phyloP scores from a whole-genome alignment of 2,888 invertebrate species.

The Microdon myrmicae region DNA sequence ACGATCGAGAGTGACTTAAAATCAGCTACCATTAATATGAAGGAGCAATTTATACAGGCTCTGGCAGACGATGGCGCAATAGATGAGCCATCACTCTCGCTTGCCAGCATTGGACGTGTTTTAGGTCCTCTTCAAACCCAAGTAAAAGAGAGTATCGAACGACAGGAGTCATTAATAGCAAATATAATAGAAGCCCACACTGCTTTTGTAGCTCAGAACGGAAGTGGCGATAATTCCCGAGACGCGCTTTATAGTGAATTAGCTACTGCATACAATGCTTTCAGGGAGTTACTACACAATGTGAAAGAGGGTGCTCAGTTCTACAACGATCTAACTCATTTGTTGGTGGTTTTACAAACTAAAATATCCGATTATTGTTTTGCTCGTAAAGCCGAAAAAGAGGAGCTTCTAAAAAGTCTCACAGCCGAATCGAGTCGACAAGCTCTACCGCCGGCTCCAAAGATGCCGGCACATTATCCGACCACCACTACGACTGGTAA shows the following conservation, averaged over 20 bases:
- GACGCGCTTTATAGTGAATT: constrained; percentile 86
- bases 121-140: constrained; percentile 83
- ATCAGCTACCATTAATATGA: constrained; percentile 82
- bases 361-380: constrained; percentile 98
- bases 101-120: constrained; percentile 77
- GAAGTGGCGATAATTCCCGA: constrained; percentile 73
- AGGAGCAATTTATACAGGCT: constrained; percentile 80
- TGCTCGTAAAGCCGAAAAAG: constrained; percentile 98
- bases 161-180: constrained; percentile 76
- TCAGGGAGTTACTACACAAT: constrained; percentile 89
- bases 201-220: constrained; percentile 70
- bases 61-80: constrained; percentile 81
- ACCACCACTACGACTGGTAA: constrained; percentile 62
- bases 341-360: constrained; percentile 94
- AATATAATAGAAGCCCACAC: constrained; percentile 73
- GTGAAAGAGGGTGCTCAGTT: constrained; percentile 96
- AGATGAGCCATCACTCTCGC: constrained; percentile 79
- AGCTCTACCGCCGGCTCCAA: constrained; percentile 69
- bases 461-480: constrained; percentile 71
- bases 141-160: constrained; percentile 78
- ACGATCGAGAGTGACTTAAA: constrained; percentile 88
- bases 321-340: constrained; percentile 91
- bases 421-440: constrained; percentile 82
- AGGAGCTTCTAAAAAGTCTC: constrained; percentile 94
- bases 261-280: constrained; percentile 92